These are phyloP conservation scores for Corythaixoides concolor DNA, from an alignment of 2,113 vertebrate genomes.

Conservation along the genomic window DNA sequence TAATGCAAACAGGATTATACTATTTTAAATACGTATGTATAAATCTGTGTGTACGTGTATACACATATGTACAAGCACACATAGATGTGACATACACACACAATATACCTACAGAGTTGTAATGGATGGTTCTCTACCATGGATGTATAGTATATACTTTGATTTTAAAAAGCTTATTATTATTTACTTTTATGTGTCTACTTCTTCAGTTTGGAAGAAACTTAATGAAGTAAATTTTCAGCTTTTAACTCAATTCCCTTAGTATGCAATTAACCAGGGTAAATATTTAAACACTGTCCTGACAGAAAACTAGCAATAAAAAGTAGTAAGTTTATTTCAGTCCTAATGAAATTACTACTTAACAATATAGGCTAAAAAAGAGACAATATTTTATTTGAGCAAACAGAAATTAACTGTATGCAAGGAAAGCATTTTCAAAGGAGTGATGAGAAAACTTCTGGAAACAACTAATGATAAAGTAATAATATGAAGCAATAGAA, in stretches of 20 bases:
- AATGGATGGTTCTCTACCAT: neutral
- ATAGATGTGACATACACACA: neutral
- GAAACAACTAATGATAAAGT: neutral
- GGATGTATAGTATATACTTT: neutral
- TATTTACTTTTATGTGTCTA: conserved; percentile 5
- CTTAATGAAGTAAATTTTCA: conserved; percentile 66
- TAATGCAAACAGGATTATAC: neutral
- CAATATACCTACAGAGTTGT: neutral
- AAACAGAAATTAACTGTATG: neutral
- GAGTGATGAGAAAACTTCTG: neutral
- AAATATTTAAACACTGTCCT: conserved; percentile 5
- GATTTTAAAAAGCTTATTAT: neutral
- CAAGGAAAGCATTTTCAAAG: neutral
- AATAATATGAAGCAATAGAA: neutral
- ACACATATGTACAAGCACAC: neutral
- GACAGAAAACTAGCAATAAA: conserved; percentile 7
- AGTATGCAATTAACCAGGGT: neutral
- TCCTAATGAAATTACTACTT: neutral
- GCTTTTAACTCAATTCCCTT: neutral
- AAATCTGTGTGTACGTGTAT: neutral
- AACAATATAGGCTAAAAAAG: neutral
- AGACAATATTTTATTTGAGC: neutral
- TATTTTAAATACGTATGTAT: neutral
- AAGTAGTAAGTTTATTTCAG: neutral
- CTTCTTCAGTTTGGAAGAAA: conserved; percentile 22